These are phyloP conservation scores for Muntiacus reevesi DNA, from an alignment of 2,113 vertebrate genomes.

Conservation along the genomic window DNA sequence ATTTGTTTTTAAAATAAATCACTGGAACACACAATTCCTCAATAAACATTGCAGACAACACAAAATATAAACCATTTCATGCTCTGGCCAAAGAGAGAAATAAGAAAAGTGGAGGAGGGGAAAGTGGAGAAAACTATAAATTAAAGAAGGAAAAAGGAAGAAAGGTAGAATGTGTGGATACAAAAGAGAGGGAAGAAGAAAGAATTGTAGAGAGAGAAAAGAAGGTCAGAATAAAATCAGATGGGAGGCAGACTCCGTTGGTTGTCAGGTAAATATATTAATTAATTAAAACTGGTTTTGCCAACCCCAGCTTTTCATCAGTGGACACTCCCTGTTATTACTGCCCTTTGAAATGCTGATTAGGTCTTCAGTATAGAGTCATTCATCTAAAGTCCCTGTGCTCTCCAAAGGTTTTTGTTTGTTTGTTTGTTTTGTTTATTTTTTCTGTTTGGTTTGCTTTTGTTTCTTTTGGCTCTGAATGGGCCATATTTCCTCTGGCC, in stretches of 20 bases:
- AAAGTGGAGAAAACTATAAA: background rate
- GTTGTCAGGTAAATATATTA: background rate
- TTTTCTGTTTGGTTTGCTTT: too few species aligned
- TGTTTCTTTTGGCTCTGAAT: background rate
- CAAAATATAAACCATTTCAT: background rate
- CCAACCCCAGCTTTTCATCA: background rate
- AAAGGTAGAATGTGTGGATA: background rate
- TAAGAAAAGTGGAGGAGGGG: background rate
- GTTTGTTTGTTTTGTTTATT: background rate
- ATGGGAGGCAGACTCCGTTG: background rate
- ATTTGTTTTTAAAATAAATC: constrained; percentile 24
- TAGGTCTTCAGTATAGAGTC: background rate
- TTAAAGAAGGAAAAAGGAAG: background rate
- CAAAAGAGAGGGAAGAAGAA: background rate
- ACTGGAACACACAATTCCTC: background rate
- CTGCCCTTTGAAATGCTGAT: background rate
- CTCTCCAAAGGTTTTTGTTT: background rate
- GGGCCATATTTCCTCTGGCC: background rate
- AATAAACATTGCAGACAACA: background rate
- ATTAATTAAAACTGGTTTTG: background rate
- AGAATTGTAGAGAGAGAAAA: background rate
- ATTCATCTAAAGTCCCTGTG: background rate
- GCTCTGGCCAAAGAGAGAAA: background rate
- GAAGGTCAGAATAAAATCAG: background rate
- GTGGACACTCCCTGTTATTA: background rate